Evolutionary conservation across 2,888 invertebrate genomes (phyloP).

Genomic region (Limnephilus lunatus): DNA sequence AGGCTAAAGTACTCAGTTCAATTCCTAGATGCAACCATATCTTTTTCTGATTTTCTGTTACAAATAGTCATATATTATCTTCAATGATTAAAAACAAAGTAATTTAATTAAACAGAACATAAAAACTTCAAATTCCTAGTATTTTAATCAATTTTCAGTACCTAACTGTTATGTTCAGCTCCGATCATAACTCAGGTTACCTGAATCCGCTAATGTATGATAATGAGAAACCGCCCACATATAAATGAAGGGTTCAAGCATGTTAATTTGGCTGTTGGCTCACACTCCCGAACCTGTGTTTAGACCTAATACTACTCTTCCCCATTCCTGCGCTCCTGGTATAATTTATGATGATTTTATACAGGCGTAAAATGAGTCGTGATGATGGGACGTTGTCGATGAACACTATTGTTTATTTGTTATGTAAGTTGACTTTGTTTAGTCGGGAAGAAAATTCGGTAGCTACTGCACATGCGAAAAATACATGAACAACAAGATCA

Average conservation of each 20-base stretch:
- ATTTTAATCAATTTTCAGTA: background rate
- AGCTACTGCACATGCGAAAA: too few species aligned
- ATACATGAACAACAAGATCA: too few species aligned
- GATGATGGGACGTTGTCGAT: background rate
- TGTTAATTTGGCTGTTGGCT: constrained; percentile 21
- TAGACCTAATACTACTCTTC: constrained; percentile 3
- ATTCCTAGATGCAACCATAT: too few species aligned
- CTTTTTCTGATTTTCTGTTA: too few species aligned
- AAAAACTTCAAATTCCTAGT: background rate
- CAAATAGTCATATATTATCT: too few species aligned
- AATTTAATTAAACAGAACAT: background rate
- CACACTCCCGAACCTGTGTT: constrained; percentile 32
- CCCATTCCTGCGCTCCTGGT: background rate
- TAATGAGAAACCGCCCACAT: constrained; percentile 24
- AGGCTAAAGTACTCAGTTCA: too few species aligned
- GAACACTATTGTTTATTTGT: background rate
- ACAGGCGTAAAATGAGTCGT: background rate
- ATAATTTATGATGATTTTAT: constrained; percentile 13
- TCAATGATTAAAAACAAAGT: too few species aligned
- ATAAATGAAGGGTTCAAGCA: background rate
- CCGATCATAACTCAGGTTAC: background rate
- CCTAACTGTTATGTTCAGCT: background rate
- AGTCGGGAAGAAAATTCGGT: too few species aligned
- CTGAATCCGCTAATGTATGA: constrained; percentile 16
- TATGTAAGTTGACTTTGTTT: background rate